A percentile compares a stretch with the other conserved stretches of the same genome.
Evolutionary conservation across 2,797 vertebrate genomes (phyloP).

Genomic region (Melanotaenia nigrans): DNA sequence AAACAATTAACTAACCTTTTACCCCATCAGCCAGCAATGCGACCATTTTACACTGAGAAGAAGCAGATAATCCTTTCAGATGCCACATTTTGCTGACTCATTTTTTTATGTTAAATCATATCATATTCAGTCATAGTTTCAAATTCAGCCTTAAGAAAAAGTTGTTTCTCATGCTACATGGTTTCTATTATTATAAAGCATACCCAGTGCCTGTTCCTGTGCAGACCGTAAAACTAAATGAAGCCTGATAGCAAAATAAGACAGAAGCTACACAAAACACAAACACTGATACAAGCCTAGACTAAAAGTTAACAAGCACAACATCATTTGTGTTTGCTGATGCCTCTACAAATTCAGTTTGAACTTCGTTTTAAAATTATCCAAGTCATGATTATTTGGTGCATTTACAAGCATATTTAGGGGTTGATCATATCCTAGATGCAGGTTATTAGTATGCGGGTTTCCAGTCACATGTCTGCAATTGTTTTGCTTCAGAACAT

Average conservation of each 20-base stretch:
- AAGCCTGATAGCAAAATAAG: background rate
- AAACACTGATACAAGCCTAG: background rate
- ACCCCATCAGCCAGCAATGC: background rate
- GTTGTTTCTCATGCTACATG: background rate
- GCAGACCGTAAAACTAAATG: background rate
- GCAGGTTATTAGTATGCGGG: background rate
- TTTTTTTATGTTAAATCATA: background rate
- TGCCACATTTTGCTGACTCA: background rate
- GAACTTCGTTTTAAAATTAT: background rate
- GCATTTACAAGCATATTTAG: background rate
- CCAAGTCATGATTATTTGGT: background rate
- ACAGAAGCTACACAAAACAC: background rate
- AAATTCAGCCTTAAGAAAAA: background rate
- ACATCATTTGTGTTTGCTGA: background rate
- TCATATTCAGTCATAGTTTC: background rate
- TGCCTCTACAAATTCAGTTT: background rate
- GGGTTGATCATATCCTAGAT: background rate
- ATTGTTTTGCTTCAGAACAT: too few species aligned
- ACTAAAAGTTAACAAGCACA: background rate
- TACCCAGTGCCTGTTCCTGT: background rate
- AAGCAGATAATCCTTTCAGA: background rate
- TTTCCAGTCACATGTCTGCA: background rate
- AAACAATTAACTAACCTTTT: conserved; percentile 24
- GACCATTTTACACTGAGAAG: background rate
- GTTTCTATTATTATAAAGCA: background rate